Conservation (phyloP, 1,140 invertebrate genomes). For the Solenopsis invicta region DNA sequence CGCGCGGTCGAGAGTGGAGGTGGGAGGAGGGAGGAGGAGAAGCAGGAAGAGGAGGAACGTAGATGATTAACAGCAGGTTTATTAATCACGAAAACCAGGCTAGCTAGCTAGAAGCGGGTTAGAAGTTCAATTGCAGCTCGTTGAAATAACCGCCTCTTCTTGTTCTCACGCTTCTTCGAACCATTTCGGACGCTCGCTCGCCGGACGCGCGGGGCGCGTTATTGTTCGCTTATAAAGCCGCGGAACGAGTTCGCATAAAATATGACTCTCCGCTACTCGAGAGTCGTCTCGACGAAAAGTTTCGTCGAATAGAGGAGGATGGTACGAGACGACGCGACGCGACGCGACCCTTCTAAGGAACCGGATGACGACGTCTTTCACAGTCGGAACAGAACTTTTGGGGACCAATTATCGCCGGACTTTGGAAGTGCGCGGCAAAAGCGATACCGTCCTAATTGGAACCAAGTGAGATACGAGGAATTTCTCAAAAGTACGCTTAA, state of each 20-base stretch:
- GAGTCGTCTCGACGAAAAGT: constrained; percentile 26
- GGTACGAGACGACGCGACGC: background rate
- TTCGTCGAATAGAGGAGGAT: constrained; percentile 26
- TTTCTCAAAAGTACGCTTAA: constrained; percentile 53
- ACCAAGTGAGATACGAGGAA: constrained; percentile 34
- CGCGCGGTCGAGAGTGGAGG: background rate
- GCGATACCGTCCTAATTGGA: constrained; percentile 56
- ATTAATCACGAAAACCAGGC: constrained; percentile 57
- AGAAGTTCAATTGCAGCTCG: constrained; percentile 53
- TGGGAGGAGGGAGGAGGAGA: too few species aligned
- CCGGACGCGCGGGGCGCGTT: constrained; percentile 29
- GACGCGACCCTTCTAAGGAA: too few species aligned
- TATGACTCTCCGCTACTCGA: constrained; percentile 60
- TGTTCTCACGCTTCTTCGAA: background rate
- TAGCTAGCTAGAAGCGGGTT: constrained; percentile 6
- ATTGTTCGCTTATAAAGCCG: constrained; percentile 65
- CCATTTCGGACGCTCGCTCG: background rate
- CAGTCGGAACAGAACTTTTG: constrained; percentile 51
- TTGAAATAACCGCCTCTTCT: constrained; percentile 26
- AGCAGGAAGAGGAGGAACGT: background rate
- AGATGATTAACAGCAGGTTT: constrained; percentile 70
- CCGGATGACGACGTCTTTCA: constrained; percentile 55
- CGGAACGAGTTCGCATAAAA: constrained; percentile 63
- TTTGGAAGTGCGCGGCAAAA: constrained; percentile 44
- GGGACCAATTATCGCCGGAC: constrained; percentile 47